Conservation (phyloP, 2,113 vertebrate genomes). For the Procapra przewalskii region DNA sequence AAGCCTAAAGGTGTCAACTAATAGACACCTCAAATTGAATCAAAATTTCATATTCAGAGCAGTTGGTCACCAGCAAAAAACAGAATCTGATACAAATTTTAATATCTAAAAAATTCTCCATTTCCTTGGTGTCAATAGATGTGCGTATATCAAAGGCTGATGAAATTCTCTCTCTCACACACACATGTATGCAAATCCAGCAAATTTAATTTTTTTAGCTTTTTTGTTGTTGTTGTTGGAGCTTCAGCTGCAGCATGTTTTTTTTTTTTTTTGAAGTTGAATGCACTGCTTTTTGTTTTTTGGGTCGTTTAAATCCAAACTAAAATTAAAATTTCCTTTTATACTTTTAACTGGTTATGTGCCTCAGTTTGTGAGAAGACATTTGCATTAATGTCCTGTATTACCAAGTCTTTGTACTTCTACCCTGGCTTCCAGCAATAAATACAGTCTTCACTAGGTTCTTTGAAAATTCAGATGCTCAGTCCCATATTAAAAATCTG, state of each 20-base stretch:
- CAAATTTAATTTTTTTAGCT: not conserved
- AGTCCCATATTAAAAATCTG: not conserved
- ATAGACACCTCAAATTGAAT: not conserved
- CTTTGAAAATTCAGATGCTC: not conserved
- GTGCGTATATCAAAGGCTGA: not conserved
- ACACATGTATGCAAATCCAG: not conserved
- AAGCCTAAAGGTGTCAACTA: not conserved
- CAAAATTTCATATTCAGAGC: not conserved
- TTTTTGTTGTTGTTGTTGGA: not conserved
- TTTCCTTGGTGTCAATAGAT: not conserved
- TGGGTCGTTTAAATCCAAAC: not conserved
- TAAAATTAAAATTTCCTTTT: slow-evolving; percentile 30
- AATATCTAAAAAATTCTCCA: not conserved
- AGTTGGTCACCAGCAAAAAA: not conserved
- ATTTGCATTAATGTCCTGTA: not conserved
- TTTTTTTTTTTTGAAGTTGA: slow-evolving; percentile 32
- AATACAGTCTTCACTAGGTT: not conserved
- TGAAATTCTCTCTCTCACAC: not conserved
- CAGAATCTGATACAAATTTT: not conserved
- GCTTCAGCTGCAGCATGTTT: not conserved
- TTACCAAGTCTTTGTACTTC: not conserved
- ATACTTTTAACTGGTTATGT: not conserved
- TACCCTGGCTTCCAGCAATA: not conserved
- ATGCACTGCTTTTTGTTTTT: slow-evolving; percentile 20
- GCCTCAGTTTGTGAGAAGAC: not conserved